Base-by-base conservation (phyloP, 2,797 vertebrate genomes). In the Meda fulgida region DNA sequence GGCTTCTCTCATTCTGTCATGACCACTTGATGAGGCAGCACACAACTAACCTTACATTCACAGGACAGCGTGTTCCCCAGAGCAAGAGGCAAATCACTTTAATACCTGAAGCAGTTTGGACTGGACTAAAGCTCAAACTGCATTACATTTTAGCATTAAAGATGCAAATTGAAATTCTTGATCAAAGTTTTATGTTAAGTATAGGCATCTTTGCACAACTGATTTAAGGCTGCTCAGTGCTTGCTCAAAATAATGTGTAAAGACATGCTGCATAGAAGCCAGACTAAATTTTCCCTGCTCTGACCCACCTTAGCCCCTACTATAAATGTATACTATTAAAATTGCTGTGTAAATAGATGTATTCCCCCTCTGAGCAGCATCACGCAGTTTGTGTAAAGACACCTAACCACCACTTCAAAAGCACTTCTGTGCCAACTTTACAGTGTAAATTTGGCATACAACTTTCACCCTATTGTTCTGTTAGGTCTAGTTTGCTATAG, bases 401-500 rank as follows among this genome's bases (percentile, higher is more conserved):
- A 65, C 14, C 14, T 8, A 31, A 65, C 14, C 31, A 7, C 14
- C 14, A 31, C 16, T 18, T 18, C 29, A 65, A n/a, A 65, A 65
- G 63, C 16, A 3, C 16, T 65, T 65, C 16, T 31, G 14, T 65
- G 60, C 26, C 60, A 1, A 14, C 26, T 31, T 65, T 65, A 31
- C 63, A 18, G 63, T 31, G 29, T 65, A 31, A 31, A 31, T 65
- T 18, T 65, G 29, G 60, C 60, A 65, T 7, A 31, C 76, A 34
- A 87, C 69, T 67, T 80, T 70, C 48, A 83, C 84, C 67, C 40
- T 72, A 65, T 84, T 89, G 23, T 85, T 79, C 48, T 38, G 43
- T 77, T 81, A 71, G 43, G 65, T 34, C 81, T 31, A 19, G 55
- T 51, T 75, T 53, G 29, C 14, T 16, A 16, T 66, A 51, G 16